Percentiles rank a stretch among this genome's conserved stretches.
Conservation (phyloP, 2,113 vertebrate genomes). For the Aptenodytes patagonicus region DNA sequence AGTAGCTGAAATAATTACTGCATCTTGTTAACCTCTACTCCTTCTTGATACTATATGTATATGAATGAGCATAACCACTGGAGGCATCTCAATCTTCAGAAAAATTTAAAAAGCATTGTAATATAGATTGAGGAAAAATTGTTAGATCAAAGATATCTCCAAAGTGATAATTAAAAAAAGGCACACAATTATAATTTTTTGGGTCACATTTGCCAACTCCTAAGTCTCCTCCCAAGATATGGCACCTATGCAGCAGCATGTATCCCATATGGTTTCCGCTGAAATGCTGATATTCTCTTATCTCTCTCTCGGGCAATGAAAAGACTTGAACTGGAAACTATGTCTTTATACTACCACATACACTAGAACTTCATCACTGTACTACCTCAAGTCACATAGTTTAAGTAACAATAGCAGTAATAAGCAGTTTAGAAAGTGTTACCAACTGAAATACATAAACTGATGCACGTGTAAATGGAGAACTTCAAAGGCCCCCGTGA, state of each 20-base stretch:
- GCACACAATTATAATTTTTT: background rate
- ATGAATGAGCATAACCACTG: background rate
- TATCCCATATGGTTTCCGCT: background rate
- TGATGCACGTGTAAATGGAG: background rate
- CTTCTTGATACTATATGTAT: background rate
- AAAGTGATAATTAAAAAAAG: background rate
- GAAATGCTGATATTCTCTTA: background rate
- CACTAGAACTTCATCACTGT: background rate
- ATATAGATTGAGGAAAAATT: background rate
- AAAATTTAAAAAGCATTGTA: background rate
- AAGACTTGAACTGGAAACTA: background rate
- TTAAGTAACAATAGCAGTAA: background rate
- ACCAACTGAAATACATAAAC: background rate
- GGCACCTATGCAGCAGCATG: background rate
- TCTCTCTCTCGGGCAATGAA: background rate
- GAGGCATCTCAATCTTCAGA: background rate
- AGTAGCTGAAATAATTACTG: background rate
- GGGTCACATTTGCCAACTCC: background rate
- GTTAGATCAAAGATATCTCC: background rate
- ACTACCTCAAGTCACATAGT: background rate
- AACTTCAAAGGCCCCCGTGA: background rate
- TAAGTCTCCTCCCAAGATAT: background rate
- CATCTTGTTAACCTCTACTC: background rate
- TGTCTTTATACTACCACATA: background rate
- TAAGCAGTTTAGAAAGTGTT: background rate